Evolutionary conservation across 2,797 vertebrate genomes (phyloP), one percentile per base, ranked within the genome.

Genomic region (Pteronotus mesoamericanus): DNA sequence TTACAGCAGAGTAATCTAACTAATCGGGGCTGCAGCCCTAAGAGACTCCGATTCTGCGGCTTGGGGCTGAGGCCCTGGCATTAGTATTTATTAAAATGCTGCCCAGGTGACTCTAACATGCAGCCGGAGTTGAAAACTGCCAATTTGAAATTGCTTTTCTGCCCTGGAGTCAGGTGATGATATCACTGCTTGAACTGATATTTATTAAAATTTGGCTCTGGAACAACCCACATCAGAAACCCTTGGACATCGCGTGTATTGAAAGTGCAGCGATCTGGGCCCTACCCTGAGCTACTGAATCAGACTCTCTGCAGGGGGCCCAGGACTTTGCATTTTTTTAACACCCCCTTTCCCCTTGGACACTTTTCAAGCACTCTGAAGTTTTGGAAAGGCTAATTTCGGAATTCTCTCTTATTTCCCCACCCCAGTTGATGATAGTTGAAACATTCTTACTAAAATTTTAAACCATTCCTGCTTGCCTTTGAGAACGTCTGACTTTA

Each of bases 141-240:
- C 39, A 5, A 26, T 66, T 12, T 72, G 72, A 10, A 42, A 39
- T 66, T 59, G 48, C 6, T 29, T 59, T 72, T 83, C 72, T 85
- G 18, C 37, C 32, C 42, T 61, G 22, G n/a, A 89, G 22, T 48
- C 29, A 64, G 29, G 18, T 11, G 34, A 51, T 19, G 15, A 22
- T 26, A 72, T 11, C 16, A 10, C 26, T 46, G 34, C 55, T 48
- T 26, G 6, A 78, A 37, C 7, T 1, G 39, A 12, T 3, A n/a
- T 86, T 86, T 92, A 57, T 71, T 74, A 77, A 86, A 93, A 51
- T 8, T 34, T 71, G 57, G 46, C 29, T 78, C 59, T 84, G 8
- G 64, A 75, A 32, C 5, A 3, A 21, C 26, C 18, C 24, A 8
- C 3, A 26, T 77, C 46, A 24, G 24, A 78, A 44, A 89, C n/a